Percentiles rank a stretch among this genome's conserved stretches.
Evolutionary conservation across 2,113 vertebrate genomes (phyloP).

Genomic region (Tretioscincus oriximinensis): DNA sequence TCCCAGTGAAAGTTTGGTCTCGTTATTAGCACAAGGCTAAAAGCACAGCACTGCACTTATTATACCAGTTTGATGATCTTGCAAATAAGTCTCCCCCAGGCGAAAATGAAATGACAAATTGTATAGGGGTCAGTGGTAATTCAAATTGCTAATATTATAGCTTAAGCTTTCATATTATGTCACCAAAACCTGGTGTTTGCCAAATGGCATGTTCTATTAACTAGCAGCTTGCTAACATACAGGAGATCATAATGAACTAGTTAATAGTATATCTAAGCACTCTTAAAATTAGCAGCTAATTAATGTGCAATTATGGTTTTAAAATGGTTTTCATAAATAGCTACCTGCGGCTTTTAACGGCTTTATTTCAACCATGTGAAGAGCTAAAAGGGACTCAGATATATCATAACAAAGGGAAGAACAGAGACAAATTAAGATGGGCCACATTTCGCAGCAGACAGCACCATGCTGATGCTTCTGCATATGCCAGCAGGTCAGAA

Average conservation of each 20-base stretch:
- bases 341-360: background rate
- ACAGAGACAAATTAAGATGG: too few species aligned
- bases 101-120: conserved; percentile 35
- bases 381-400: background rate
- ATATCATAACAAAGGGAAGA: background rate
- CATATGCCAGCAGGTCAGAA: too few species aligned
- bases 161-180: conserved; percentile 28
- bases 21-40: background rate
- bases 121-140: conserved; percentile 14
- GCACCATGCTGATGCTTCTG: too few species aligned
- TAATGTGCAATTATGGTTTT: conserved; percentile 7
- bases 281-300: conserved; percentile 13
- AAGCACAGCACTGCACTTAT: conserved; percentile 24
- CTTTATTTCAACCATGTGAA: background rate
- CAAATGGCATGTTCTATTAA: conserved; percentile 12
- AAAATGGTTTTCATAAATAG: conserved; percentile 12
- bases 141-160: conserved; percentile 23
- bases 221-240: background rate
- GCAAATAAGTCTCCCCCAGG: conserved; percentile 43
- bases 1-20: background rate
- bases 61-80: conserved; percentile 37
- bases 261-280: conserved; percentile 4
- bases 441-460: too few species aligned
- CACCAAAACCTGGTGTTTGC: conserved; percentile 38
- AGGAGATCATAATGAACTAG: conserved; percentile 7